Evolutionary conservation across 2,113 vertebrate species (phyloP).

Genomic region (Mastomys natalensis): DNA sequence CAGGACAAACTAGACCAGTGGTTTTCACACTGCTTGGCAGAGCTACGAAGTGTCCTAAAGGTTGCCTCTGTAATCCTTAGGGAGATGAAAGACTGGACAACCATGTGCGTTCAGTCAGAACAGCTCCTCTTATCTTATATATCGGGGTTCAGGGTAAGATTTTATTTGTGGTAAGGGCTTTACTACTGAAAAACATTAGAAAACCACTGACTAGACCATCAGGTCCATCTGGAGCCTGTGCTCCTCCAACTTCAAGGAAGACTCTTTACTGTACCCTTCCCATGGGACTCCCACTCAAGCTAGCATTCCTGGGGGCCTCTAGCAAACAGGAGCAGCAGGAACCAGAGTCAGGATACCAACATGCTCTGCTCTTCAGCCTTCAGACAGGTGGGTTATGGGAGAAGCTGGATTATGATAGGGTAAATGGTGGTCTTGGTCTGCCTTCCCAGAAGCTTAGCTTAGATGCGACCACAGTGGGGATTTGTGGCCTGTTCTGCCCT

Average conservation of each 20-base stretch:
- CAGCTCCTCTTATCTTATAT: constrained; percentile 65
- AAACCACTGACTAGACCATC: constrained; percentile 76
- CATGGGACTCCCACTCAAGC: neutral
- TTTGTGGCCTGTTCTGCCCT: constrained; percentile 54
- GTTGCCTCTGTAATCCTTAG: constrained; percentile 70
- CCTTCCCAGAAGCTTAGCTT: constrained; percentile 64
- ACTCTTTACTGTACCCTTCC: constrained; percentile 30
- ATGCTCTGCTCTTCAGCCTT: constrained; percentile 60
- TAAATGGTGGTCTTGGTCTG: constrained; percentile 49
- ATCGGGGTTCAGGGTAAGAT: constrained; percentile 82
- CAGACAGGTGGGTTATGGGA: constrained; percentile 19
- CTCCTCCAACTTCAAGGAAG: constrained; percentile 57
- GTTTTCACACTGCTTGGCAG: constrained; percentile 79
- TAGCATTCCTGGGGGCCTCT: constrained; percentile 52
- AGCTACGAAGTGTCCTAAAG: constrained; percentile 59
- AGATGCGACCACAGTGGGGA: constrained; percentile 63
- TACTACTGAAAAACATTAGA: constrained; percentile 76
- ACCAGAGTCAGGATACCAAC: constrained; percentile 5
- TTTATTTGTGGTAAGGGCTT: constrained; percentile 78
- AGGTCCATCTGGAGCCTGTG: constrained; percentile 63
- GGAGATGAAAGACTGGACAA: neutral
- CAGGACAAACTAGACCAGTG: constrained; percentile 78
- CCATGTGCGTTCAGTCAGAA: constrained; percentile 66
- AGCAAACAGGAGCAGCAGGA: constrained; percentile 26
- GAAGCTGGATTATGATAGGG: constrained; percentile 63